These are phyloP conservation scores for Heteronetta atricapilla DNA, from an alignment of 2,113 vertebrate genomes.

Conservation along the genomic window DNA sequence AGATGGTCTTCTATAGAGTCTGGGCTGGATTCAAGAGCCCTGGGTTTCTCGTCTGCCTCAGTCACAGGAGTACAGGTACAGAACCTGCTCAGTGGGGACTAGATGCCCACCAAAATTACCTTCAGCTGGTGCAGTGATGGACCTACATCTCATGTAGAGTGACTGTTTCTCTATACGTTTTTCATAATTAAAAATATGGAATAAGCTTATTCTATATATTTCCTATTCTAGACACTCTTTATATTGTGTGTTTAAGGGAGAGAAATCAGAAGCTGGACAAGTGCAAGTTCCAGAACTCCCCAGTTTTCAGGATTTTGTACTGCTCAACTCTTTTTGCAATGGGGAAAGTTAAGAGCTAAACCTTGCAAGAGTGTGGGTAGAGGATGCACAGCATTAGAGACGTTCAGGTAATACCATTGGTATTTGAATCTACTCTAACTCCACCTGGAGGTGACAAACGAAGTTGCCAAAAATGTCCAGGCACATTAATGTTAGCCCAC, in stretches of 20 bases:
- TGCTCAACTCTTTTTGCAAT: background rate
- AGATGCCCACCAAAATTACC: background rate
- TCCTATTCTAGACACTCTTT: background rate
- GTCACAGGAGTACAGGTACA: background rate
- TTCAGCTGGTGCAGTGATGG: background rate
- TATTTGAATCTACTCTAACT: background rate
- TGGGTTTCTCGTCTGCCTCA: background rate
- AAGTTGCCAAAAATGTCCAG: background rate
- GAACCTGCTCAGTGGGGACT: rapidly evolving
- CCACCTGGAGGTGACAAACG: background rate
- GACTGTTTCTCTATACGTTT: background rate
- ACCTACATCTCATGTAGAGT: background rate
- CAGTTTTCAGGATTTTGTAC: background rate
- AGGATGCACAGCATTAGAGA: background rate
- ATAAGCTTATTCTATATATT: background rate
- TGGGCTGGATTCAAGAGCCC: background rate
- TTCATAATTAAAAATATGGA: background rate
- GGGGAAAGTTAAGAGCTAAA: background rate
- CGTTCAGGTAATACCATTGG: background rate
- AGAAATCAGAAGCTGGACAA: background rate
- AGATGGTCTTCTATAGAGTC: background rate
- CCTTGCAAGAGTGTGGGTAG: background rate
- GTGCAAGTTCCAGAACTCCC: background rate
- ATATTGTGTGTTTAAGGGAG: background rate
- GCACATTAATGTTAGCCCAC: background rate